Conservation (phyloP, 2,797 vertebrate species). For the Antennarius maculatus region DNA sequence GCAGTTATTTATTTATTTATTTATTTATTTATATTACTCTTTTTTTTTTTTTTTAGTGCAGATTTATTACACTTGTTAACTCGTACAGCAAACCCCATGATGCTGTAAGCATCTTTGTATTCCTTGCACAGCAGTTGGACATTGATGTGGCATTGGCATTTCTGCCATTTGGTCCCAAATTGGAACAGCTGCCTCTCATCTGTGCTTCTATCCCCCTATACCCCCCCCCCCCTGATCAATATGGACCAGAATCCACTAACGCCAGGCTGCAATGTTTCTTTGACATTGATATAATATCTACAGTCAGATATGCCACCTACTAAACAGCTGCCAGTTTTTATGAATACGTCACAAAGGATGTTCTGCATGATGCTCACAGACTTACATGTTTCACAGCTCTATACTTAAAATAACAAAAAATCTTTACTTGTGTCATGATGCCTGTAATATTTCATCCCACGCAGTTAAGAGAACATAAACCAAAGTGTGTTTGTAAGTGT, state of each 20-base stretch:
- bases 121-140: conserved; percentile 45
- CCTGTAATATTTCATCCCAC: conserved; percentile 46
- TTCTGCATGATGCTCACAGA: conserved; percentile 55
- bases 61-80: conserved; percentile 35
- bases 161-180: conserved; percentile 70
- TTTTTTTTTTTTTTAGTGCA: no score
- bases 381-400: conserved; percentile 22
- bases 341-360: conserved; percentile 60
- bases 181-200: conserved; percentile 66
- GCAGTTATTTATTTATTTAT: no score
- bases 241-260: conserved; percentile 52
- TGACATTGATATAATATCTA: conserved; percentile 53
- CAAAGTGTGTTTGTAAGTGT: conserved; percentile 25
- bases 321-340: conserved; percentile 61
- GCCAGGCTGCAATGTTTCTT: conserved; percentile 38
- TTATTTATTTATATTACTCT: no score
- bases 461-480: conserved; percentile 31
- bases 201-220: conserved; percentile 38
- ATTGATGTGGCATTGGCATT: conserved; percentile 71
- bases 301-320: conserved; percentile 45
- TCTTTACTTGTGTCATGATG: conserved; percentile 49
- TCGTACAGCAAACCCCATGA: conserved; percentile 32
- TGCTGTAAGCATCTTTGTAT: conserved; percentile 39
- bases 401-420: conserved; percentile 46
- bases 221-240: conserved; percentile 47